Conservation (phyloP, 2,113 vertebrate species). For the Heterochromis multidens region DNA sequence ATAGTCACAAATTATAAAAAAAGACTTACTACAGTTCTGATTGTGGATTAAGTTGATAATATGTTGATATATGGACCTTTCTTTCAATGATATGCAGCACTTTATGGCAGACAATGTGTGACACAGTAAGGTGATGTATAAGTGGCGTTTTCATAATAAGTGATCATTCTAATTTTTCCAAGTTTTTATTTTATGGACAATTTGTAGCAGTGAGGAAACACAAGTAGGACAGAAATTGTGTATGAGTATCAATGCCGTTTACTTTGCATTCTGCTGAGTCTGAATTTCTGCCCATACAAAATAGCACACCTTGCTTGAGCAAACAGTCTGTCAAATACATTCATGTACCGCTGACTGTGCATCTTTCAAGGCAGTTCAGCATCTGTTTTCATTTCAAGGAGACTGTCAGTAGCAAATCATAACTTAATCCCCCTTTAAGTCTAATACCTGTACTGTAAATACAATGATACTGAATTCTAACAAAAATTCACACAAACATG, state of each 20-base stretch:
- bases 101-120: neutral
- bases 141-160: neutral
- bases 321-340: neutral
- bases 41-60: too few species aligned
- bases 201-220: neutral
- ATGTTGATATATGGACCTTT: neutral
- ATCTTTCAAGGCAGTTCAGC: constrained; percentile 7
- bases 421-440: neutral
- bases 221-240: neutral
- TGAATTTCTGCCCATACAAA: neutral
- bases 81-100: neutral
- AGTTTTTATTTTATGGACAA: neutral
- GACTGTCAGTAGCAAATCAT: neutral
- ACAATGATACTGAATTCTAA: neutral
- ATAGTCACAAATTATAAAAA: too few species aligned
- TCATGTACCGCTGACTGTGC: constrained; percentile 20
- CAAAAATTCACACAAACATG: neutral
- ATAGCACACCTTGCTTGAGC: neutral
- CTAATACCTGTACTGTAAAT: neutral
- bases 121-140: neutral
- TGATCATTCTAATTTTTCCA: neutral
- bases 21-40: too few species aligned
- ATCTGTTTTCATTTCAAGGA: constrained; percentile 43
- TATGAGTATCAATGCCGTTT: neutral
- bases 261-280: constrained; percentile 48